Evolutionary conservation across 2,888 invertebrate species (phyloP), one percentile per base, ranked within the genome.

Genomic region (Malthinus seriepunctatus): DNA sequence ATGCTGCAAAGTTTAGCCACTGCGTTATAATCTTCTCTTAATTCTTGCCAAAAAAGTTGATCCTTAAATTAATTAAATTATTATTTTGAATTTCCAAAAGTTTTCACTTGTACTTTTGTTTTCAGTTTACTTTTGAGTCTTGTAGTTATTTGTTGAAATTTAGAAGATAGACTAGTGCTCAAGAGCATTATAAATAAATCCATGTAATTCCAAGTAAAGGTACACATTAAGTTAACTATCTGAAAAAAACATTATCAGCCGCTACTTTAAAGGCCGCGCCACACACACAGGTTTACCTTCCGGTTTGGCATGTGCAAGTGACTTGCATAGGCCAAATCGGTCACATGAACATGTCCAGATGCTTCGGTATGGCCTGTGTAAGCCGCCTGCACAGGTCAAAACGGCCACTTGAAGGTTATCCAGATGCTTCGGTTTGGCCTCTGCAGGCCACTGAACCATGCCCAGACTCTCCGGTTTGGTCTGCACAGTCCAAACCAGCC

Each of bases 1-100:
- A 78, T 78, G 45, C 82, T 80, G 0, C 88, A 84, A 31, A 90
- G 76, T 12, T 82, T 80, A 1, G 85, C 82, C 12, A 90, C 80
- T 32, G 82, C 81, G 57, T 86, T 83, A 66, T 87, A 88, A 62
- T 89, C 88, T 65, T 81, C 82, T 55, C 90, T 82, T 3, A 87
- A 78, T 55, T 82, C 82, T 11, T 83, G 82, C 90, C 90, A 91
- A 68, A 84, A 82, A 67, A 82, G 82, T 44, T 84, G 83, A 1
- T 87, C 82, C 75, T 86, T 80, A 62, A 82, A 81, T 84, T 85
- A 70, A n/a, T 15, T 2, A 15, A 3, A 9, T 15, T 35, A 35
- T 33, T 2, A 38, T 7, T 3, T 8, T 38, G n/a, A n/a, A 39
- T 8, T 6, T 39, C 6, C 4, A 39, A 9, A 8, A n/a, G n/a